A percentile compares a stretch with the other conserved stretches of the same genome.
Evolutionary conservation across 2,797 vertebrate genomes (phyloP).

Genomic region (Hydrolagus colliei): DNA sequence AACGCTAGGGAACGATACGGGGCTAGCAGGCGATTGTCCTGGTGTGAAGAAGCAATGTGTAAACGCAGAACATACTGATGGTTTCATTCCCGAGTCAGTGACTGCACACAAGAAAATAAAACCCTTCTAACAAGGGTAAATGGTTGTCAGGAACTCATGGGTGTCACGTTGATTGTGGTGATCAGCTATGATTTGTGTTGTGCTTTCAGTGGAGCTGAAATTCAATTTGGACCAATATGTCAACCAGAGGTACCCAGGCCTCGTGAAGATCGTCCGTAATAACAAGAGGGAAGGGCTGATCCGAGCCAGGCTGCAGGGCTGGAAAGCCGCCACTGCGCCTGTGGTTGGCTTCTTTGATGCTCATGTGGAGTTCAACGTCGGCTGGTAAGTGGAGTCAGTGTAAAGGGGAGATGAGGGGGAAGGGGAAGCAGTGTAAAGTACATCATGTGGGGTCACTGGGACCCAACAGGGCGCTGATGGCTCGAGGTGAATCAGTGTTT

Average conservation of each 20-base stretch:
- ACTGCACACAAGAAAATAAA: no score
- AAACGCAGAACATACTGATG: no score
- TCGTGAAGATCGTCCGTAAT: slow-evolving; percentile 93
- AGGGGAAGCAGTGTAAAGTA: not conserved
- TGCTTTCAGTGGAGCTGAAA: slow-evolving; percentile 78
- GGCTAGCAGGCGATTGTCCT: no score
- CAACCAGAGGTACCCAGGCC: slow-evolving; percentile 81
- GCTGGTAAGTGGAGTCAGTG: slow-evolving; percentile 65
- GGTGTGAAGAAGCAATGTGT: no score
- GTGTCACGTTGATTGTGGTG: no score
- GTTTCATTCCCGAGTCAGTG: no score
- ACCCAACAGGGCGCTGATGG: not conserved
- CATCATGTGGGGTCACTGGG: not conserved
- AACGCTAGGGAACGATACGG: no score
- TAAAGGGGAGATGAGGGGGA: not conserved
- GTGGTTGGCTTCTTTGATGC: slow-evolving; percentile 93
- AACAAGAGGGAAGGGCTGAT: slow-evolving; percentile 86
- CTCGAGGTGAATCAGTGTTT: not conserved
- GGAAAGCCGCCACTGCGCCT: slow-evolving; percentile 83
- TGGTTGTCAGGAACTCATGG: no score
- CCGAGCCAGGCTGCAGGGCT: slow-evolving; percentile 88
- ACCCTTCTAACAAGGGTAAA: no score
- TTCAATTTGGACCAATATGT: slow-evolving; percentile 92
- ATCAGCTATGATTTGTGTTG: no score
- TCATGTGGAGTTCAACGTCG: slow-evolving; percentile 91